Conservation (phyloP, 1,140 invertebrate genomes). For the Euura saliciscinereae region DNA sequence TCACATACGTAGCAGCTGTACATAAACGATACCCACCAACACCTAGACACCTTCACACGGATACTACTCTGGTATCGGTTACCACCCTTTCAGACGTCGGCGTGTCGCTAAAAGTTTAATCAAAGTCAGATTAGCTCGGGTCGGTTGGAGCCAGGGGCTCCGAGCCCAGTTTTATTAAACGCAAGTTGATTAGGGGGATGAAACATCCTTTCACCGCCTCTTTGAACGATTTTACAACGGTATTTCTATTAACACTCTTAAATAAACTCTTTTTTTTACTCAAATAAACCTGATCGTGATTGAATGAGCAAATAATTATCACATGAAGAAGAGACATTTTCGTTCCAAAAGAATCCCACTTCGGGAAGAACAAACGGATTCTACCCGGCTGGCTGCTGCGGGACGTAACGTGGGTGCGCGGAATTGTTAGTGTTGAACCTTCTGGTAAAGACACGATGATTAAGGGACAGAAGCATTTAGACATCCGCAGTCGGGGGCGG, state of each 20-base stretch:
- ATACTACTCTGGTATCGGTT: slow-evolving; percentile 19
- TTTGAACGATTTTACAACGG: not conserved
- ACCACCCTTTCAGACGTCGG: slow-evolving; percentile 51
- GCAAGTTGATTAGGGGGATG: slow-evolving; percentile 51
- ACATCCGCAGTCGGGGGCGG: slow-evolving; percentile 37
- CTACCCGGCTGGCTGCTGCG: not conserved
- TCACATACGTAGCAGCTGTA: not conserved
- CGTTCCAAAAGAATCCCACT: no score
- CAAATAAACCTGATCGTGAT: not conserved
- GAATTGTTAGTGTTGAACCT: slow-evolving; percentile 9
- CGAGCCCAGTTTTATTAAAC: slow-evolving; percentile 48
- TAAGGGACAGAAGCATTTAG: slow-evolving; percentile 38
- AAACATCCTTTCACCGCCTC: not conserved
- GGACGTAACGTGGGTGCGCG: not conserved
- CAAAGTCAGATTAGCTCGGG: slow-evolving; percentile 58
- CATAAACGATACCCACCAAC: not conserved
- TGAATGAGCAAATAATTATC: not conserved
- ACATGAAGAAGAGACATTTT: not conserved
- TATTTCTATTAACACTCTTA: not conserved
- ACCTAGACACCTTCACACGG: not conserved
- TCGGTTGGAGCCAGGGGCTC: slow-evolving; percentile 10
- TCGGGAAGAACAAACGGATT: no score
- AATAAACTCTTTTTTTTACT: no score
- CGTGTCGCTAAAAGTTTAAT: slow-evolving; percentile 56
- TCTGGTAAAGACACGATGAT: slow-evolving; percentile 30